Conservation (phyloP, 2,888 invertebrate species). For the Pseudeuparius sepicola region DNA sequence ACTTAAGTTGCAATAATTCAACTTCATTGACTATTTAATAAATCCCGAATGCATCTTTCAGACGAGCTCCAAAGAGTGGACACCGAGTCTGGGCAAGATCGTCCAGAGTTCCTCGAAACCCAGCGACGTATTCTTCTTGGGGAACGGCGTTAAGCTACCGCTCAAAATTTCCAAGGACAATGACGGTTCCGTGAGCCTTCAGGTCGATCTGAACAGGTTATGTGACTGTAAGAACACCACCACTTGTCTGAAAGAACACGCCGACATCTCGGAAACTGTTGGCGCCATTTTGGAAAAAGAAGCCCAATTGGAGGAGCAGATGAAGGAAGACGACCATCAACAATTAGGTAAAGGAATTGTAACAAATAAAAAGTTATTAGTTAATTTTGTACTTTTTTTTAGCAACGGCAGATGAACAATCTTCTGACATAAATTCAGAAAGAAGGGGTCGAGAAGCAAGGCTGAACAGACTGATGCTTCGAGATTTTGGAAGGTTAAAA, state of each 20-base stretch:
- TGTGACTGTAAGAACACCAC: constrained; percentile 31
- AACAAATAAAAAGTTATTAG: constrained; percentile 2
- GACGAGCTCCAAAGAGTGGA: too few species aligned
- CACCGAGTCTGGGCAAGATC: constrained; percentile 18
- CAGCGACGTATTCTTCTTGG: constrained; percentile 31
- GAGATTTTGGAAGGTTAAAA: too few species aligned
- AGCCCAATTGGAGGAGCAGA: constrained; percentile 23
- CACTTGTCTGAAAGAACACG: constrained; percentile 26
- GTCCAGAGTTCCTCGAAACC: constrained; percentile 18
- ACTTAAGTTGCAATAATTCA: too few species aligned
- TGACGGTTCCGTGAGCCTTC: constrained; percentile 34
- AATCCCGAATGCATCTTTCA: too few species aligned
- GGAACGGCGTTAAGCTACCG: constrained; percentile 36
- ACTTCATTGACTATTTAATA: too few species aligned
- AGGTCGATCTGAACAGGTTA: constrained; percentile 34
- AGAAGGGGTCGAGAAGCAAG: too few species aligned
- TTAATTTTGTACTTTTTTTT: background rate
- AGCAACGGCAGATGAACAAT: constrained; percentile 1
- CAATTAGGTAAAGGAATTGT: background rate
- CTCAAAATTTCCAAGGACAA: constrained; percentile 31
- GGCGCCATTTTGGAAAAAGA: constrained; percentile 26
- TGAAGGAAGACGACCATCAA: constrained; percentile 7
- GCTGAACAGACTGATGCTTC: too few species aligned
- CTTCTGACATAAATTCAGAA: background rate
- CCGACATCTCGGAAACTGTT: constrained; percentile 24